Evolutionary conservation across 2,113 vertebrate species (phyloP), one percentile per base, ranked within the genome.

Genomic region (Caranx ignobilis): DNA sequence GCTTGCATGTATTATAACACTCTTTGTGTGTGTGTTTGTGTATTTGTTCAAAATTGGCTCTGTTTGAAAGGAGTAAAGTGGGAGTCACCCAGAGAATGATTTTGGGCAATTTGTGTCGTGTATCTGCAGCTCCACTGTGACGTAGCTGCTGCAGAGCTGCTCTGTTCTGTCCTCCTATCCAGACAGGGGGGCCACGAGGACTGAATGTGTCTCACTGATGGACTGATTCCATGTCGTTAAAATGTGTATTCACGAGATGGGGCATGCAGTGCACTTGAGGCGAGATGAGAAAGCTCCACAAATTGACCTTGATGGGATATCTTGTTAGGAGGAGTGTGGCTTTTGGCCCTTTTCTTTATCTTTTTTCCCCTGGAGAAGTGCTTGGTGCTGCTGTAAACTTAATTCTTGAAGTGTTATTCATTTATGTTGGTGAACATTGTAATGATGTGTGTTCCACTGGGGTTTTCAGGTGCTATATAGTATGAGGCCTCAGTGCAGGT

Each of bases 291-390:
- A 87, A 84, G 77, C 37, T 15, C 55, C 39, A 71, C 67, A 86
- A 82, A 88, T 83, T 89, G 86, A 91, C 90, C 89, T 90, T 91
- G 86, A 90, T 86, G 68, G 68, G 84, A 87, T 48, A 77, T 80
- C 48, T 31, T 63, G 34, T 57, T 50, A 67, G 82, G 67, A 81
- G 45, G 61, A 84, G 77, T 45, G 75, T 45, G 75, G 74, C 63
- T 81, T 85, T 81, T 88, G 66, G 63, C 57, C 59, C 55, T 81
- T 84, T 75, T 85, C 69, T 66, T 86, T 59, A 61, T 81, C 32
- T 61, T 72, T 78, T 72, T 78, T 2, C 43, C 62, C 35, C 54
- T 48, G 61, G n/a, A 71, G 55, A 43, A 47, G 48, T 70, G 21
- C 48, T 70, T 32, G 61, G 13, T 2, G 0, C 35, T 57, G 41